Evolutionary conservation across 1,140 invertebrate genomes (phyloP).

Genomic region (Phortica variegata): DNA sequence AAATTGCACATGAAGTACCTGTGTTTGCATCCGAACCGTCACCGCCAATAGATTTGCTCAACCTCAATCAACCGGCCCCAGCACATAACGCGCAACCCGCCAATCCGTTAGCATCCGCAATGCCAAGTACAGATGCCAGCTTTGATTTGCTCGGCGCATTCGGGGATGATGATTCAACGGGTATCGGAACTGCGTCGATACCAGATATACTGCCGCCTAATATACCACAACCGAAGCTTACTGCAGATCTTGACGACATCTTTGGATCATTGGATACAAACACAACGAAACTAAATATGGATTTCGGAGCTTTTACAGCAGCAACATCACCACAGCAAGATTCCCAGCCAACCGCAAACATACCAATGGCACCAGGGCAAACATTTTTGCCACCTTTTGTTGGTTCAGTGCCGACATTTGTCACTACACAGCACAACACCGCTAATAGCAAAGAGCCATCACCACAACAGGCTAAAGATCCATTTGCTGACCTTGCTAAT

Average conservation of each 20-base stretch:
- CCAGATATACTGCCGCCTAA: constrained; percentile 42
- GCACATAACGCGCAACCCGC: constrained; percentile 16
- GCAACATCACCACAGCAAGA: constrained; percentile 6
- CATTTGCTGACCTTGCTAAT: constrained; percentile 63
- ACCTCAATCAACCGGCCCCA: constrained; percentile 56
- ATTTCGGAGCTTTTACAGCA: constrained; percentile 17
- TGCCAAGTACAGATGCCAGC: constrained; percentile 57
- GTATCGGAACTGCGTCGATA: constrained; percentile 42
- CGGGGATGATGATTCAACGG: constrained; percentile 47
- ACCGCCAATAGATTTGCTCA: constrained; percentile 59
- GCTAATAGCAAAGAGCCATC: constrained; percentile 40
- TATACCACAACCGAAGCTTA: constrained; percentile 30
- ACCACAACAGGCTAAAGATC: constrained; percentile 49
- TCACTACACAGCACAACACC: constrained; percentile 31
- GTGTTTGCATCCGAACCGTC: constrained; percentile 37
- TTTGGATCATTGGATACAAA: constrained; percentile 37
- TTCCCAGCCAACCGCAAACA: constrained; percentile 15
- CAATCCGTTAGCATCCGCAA: constrained; percentile 43
- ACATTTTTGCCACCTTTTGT: constrained; percentile 26
- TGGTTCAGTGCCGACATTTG: constrained; percentile 32
- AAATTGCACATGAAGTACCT: constrained; percentile 35
- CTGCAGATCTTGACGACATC: constrained; percentile 47
- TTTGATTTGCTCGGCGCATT: constrained; percentile 69
- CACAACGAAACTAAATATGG: constrained; percentile 12
- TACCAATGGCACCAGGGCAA: constrained; percentile 3